Evolutionary conservation across 2,113 vertebrate species (phyloP).

Genomic region (Electrona antarctica): DNA sequence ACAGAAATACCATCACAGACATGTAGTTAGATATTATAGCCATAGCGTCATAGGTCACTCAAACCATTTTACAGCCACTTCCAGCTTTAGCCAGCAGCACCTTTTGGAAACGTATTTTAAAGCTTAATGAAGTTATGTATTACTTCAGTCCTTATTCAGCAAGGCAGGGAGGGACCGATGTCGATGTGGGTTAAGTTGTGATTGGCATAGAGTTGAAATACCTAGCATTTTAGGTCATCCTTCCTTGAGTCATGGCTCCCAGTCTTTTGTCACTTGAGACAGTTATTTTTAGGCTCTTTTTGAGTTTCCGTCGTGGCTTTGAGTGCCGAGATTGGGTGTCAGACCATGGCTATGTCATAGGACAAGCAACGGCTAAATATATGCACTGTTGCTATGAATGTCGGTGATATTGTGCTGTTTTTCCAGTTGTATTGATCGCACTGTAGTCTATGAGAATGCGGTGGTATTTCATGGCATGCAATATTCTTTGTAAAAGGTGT

Average conservation of each 20-base stretch:
- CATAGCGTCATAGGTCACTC: background rate
- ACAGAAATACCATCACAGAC: background rate
- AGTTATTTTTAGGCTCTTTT: slow-evolving; percentile 81
- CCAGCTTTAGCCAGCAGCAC: background rate
- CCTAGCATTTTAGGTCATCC: slow-evolving; percentile 59
- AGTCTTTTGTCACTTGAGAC: slow-evolving; percentile 80
- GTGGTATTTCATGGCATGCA: slow-evolving; percentile 13
- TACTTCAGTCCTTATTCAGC: slow-evolving; percentile 1
- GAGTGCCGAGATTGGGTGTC: slow-evolving; percentile 76
- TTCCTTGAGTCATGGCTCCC: slow-evolving; percentile 64
- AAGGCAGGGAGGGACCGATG: background rate
- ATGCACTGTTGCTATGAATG: slow-evolving; percentile 78
- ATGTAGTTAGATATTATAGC: background rate
- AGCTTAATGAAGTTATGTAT: slow-evolving; percentile 5
- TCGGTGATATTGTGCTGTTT: slow-evolving; percentile 44
- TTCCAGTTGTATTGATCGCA: slow-evolving; percentile 29
- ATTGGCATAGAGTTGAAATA: slow-evolving; percentile 10
- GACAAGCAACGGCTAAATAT: slow-evolving; percentile 77
- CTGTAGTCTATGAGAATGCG: slow-evolving; percentile 30
- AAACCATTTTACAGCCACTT: background rate
- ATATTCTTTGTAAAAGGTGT: slow-evolving; percentile 9
- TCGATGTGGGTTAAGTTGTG: slow-evolving; percentile 6
- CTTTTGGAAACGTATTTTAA: slow-evolving; percentile 8
- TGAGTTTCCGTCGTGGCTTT: slow-evolving; percentile 73
- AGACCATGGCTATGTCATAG: slow-evolving; percentile 69